Percentiles rank a stretch among this genome's conserved stretches.
These are phyloP conservation scores for Beris chalybata DNA, from an alignment of 2,888 invertebrate species.

Conservation along the genomic window DNA sequence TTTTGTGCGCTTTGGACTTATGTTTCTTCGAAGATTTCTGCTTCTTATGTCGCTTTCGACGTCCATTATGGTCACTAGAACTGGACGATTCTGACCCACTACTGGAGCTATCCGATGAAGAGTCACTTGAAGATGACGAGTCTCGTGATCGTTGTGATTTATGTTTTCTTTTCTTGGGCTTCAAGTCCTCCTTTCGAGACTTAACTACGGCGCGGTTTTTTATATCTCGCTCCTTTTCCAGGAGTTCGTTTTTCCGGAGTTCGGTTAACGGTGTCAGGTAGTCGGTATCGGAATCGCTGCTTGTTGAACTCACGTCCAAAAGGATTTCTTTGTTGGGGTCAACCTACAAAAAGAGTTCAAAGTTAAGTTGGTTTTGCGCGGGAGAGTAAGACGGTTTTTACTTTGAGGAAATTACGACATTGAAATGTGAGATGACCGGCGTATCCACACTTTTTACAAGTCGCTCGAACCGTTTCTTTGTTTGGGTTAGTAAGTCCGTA, in stretches of 20 bases:
- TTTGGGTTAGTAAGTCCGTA: constrained; percentile 57
- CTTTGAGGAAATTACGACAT: constrained; percentile 92
- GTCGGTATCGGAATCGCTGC: constrained; percentile 80
- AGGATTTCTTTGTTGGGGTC: constrained; percentile 93
- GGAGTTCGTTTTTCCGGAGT: constrained; percentile 75
- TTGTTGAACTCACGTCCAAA: constrained; percentile 91
- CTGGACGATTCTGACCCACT: constrained; percentile 26
- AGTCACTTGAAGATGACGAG: constrained; percentile 10
- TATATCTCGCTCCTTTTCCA: constrained; percentile 66
- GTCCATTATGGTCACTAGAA: neutral
- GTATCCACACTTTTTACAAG: constrained; percentile 95
- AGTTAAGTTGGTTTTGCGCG: neutral
- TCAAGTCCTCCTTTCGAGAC: constrained; percentile 33
- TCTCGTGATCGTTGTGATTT: constrained; percentile 16
- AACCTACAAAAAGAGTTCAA: constrained; percentile 57
- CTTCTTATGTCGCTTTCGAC: neutral
- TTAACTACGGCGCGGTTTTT: constrained; percentile 34
- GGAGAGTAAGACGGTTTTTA: constrained; percentile 48
- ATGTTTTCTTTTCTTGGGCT: constrained; percentile 35
- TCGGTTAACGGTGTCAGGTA: constrained; percentile 82
- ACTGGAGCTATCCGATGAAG: neutral
- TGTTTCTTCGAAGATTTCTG: constrained; percentile 11
- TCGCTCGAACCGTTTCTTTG: constrained; percentile 77
- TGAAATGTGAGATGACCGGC: constrained; percentile 95
- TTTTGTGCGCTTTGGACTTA: constrained; percentile 49